Conservation (phyloP, 1,140 invertebrate species). For the Neodiprion virginianus region DNA sequence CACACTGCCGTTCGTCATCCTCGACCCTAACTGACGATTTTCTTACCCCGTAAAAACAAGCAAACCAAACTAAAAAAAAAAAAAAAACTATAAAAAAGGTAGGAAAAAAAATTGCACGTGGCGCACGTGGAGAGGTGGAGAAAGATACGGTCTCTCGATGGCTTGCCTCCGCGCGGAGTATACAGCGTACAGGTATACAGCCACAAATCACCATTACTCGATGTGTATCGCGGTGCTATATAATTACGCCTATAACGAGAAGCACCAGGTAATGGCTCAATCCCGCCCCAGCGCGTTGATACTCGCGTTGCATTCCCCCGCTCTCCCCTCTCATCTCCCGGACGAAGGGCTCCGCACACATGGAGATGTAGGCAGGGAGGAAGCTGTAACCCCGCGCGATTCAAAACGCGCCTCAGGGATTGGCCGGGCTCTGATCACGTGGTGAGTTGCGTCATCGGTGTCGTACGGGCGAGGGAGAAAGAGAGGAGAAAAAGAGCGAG, state of each 20-base stretch:
- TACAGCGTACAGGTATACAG: neutral
- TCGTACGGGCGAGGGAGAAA: constrained; percentile 22
- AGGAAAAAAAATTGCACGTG: neutral
- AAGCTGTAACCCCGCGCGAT: constrained; percentile 43
- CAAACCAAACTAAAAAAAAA: neutral
- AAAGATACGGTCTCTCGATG: neutral
- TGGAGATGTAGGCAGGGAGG: constrained; percentile 19
- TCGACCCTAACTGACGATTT: neutral
- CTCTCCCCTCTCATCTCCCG: constrained; percentile 9
- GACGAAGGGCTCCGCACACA: neutral
- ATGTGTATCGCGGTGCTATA: constrained; percentile 61
- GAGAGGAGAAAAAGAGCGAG: neutral
- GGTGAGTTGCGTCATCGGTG: constrained; percentile 37
- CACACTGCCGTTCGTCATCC: neutral
- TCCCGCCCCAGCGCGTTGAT: constrained; percentile 55
- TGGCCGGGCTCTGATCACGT: constrained; percentile 42
- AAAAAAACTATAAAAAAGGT: constrained; percentile 11
- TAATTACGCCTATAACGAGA: constrained; percentile 62
- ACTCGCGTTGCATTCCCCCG: constrained; percentile 24
- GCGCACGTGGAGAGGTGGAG: constrained; percentile 10
- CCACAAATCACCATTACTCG: constrained; percentile 63
- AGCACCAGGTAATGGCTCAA: constrained; percentile 62
- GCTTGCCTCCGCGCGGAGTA: neutral
- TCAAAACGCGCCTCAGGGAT: constrained; percentile 30
- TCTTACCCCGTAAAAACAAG: neutral